Conservation (phyloP, 2,113 vertebrate genomes). For the Ovis canadensis region DNA sequence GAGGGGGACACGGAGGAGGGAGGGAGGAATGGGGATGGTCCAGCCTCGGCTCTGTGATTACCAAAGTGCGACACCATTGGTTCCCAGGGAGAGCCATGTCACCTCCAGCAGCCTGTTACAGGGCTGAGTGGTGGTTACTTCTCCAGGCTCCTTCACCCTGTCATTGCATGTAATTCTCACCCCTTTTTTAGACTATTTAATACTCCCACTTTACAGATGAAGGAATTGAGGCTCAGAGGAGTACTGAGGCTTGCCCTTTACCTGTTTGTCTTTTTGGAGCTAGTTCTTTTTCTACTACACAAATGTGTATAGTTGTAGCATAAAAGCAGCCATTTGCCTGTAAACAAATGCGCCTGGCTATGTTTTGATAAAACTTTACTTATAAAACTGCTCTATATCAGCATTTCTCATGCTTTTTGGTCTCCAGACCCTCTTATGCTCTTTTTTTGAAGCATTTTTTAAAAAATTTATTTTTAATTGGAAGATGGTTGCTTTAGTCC, state of each 20-base stretch:
- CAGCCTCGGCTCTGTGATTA: not conserved
- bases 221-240: not conserved
- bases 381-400: not conserved
- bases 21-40: not conserved
- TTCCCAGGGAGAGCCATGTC: not conserved
- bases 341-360: not conserved
- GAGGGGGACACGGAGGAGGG: not conserved
- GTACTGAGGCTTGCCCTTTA: not conserved
- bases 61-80: fast-evolving
- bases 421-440: not conserved
- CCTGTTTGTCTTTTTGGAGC: not conserved
- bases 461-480: not conserved
- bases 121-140: not conserved
- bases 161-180: not conserved
- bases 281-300: not conserved
- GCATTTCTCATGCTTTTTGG: not conserved
- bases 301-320: not conserved
- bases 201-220: not conserved
- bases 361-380: not conserved
- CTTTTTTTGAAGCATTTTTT: not conserved
- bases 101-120: fast-evolving
- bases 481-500: not conserved
- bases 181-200: too few species aligned
- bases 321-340: not conserved
- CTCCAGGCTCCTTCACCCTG: not conserved